Evolutionary conservation across 2,888 invertebrate genomes (phyloP).

Genomic region (Eupithecia dodoneata): DNA sequence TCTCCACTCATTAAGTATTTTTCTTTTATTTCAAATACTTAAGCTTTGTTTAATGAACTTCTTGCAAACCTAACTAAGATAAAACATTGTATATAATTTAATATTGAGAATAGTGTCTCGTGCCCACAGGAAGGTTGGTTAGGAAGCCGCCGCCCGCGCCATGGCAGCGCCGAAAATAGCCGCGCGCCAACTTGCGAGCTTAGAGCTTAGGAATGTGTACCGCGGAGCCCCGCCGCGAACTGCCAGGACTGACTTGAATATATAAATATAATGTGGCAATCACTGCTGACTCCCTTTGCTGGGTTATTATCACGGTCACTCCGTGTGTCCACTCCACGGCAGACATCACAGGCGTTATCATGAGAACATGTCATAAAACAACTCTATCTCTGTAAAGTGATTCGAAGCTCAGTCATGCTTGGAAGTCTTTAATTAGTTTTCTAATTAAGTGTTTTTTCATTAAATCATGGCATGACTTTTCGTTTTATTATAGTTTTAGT

Average conservation of each 20-base stretch:
- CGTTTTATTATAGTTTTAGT: neutral
- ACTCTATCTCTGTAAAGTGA: neutral
- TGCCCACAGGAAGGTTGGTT: slow-evolving; percentile 43
- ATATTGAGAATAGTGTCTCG: slow-evolving; percentile 18
- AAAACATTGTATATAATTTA: neutral
- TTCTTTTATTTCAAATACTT: neutral
- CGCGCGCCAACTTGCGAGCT: slow-evolving; percentile 34
- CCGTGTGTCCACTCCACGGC: neutral
- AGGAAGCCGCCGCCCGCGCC: slow-evolving; percentile 35
- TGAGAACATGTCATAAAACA: neutral
- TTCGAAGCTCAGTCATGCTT: neutral
- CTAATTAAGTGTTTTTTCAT: neutral
- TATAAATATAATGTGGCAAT: neutral
- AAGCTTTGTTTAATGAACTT: neutral
- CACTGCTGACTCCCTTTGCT: neutral
- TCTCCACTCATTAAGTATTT: neutral
- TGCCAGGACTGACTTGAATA: neutral
- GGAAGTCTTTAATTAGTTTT: neutral
- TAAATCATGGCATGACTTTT: neutral
- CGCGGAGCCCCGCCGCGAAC: neutral
- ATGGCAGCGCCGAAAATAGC: slow-evolving; percentile 42
- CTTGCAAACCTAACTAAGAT: neutral
- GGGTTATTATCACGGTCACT: neutral
- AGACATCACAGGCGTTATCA: neutral
- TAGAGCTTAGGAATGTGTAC: slow-evolving; percentile 35